Evolutionary conservation across 2,888 invertebrate species (phyloP), one percentile per base, ranked within the genome.

Genomic region (Axea sp.): DNA sequence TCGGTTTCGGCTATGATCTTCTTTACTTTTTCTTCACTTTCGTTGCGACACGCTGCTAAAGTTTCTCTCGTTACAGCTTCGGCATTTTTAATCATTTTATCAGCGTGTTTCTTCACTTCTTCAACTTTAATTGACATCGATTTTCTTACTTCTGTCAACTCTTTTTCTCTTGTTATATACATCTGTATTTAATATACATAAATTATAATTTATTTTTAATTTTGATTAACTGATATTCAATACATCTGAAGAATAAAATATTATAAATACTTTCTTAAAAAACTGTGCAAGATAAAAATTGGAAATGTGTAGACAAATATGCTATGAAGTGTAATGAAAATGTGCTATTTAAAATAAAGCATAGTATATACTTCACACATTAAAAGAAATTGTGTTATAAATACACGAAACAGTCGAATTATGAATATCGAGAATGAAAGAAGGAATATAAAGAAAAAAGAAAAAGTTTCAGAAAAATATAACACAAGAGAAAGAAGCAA

Each of bases 1-100:
- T 84, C 83, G 49, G 78, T 82, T 71, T 85, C 84, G n/a, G 78
- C 74, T 19, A 86, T 82, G 7, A 80, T 77, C 49, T 81, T 78
- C 64, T 82, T 84, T 1, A 86, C 80, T 31, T 81, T 80, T 73
- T 83, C 84, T 30, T 85, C 82, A 41, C 81, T 81, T 71, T 85
- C 82, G 4, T 76, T 77, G n/a, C 81, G 81, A 72, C 83, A 85
- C n/a, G 83, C 83, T 17, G 80, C 80, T 9, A 85, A 75, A 22
- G 82, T 81, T 60, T 84, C 82, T 24, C 82, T 76, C 1, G 83
- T 83, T 15, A 83, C 82, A 14, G 82, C 79, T 57, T 84, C 83
- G 0, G 84, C 80, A 68, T 83, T 83, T 68, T 82, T 79, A 1
- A 84, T 79, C 59, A 83, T 80, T 72, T 81, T 81, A 33, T 83